Conservation (phyloP, 2,797 vertebrate genomes). For the Cheirogaleus major region DNA sequence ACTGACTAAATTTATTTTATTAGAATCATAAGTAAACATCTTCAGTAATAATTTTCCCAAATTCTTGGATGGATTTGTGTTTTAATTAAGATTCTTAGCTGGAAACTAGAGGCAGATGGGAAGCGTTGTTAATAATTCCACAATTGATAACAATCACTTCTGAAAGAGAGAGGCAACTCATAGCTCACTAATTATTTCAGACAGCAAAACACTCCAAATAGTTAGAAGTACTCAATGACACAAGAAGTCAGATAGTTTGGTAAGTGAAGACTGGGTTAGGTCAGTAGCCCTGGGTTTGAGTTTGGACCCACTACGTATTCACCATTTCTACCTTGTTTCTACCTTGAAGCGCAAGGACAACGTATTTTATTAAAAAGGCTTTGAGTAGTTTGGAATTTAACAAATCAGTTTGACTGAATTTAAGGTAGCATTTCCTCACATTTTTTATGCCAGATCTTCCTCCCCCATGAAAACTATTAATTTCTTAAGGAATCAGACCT, state of each 20-base stretch:
- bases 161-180: slow-evolving; percentile 26
- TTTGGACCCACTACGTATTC: not conserved
- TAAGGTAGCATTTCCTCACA: not conserved
- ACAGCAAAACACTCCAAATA: slow-evolving; percentile 45
- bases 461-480: not conserved
- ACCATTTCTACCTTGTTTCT: not conserved
- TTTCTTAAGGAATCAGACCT: not conserved
- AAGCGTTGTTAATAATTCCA: slow-evolving; percentile 52
- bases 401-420: not conserved
- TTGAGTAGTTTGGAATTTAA: not conserved
- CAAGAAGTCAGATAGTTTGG: not conserved
- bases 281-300: not conserved
- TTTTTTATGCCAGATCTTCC: not conserved
- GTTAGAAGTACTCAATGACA: not conserved
- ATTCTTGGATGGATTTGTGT: slow-evolving; percentile 48
- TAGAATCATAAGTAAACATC: slow-evolving; percentile 59
- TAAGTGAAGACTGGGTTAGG: not conserved
- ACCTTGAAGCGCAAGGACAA: not conserved
- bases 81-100: slow-evolving; percentile 72
- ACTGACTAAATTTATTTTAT: slow-evolving; percentile 39
- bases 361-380: not conserved
- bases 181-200: slow-evolving; percentile 33
- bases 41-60: slow-evolving; percentile 52
- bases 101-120: slow-evolving; percentile 56
- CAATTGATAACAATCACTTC: slow-evolving; percentile 65